Evolutionary conservation across 2,797 vertebrate genomes (phyloP), one percentile per base, ranked within the genome.

Genomic region (Centroberyx gerrardi): DNA sequence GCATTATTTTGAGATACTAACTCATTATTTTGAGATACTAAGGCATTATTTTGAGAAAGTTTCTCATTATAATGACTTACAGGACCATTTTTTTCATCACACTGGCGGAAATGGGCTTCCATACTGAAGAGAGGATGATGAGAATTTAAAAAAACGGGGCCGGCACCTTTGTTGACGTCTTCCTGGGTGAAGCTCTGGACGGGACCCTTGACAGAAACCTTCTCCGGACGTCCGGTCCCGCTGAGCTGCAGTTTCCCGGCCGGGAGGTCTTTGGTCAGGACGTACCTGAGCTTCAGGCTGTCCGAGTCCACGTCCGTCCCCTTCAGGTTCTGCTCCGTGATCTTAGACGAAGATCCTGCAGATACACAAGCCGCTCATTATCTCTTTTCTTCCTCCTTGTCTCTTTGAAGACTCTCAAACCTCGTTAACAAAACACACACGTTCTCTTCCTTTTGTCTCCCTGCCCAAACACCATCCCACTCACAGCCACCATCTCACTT

Each of bases 261-360:
- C 0, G 87, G 88, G 0, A 93, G 96, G 72, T 99, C 97, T 84
- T 94, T 96, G 88, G 93, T 98, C 76, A 99, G 55, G 71, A 97
- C 40, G 72, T 96, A 99, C 0, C 85, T 78, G 70, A 99, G 91
- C 60, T 84, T 95, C 1, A 84, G 69, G 80, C 85, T 93, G 67
- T 96, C 96, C 0, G 96, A 96, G 82, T 95, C 94, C 3, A 90
- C 0, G 72, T 96, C 95, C 0, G 93, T 93, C 1, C 90, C 97
- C 88, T 95, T 97, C 91, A 99, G 89, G 82, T 97, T 96, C 88
- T 96, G 95, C 71, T 96, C 96, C 0, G 96, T 97, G 92, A 99
- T 94, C 64, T 81, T 94, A 6, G 96, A 94, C 0, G 93, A 86
- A 1, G 97, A 96, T 0, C 97, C 98, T 99, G 90, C 51, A 42